These are phyloP conservation scores for Idaea biselata DNA, from an alignment of 2,888 invertebrate species.

Conservation along the genomic window DNA sequence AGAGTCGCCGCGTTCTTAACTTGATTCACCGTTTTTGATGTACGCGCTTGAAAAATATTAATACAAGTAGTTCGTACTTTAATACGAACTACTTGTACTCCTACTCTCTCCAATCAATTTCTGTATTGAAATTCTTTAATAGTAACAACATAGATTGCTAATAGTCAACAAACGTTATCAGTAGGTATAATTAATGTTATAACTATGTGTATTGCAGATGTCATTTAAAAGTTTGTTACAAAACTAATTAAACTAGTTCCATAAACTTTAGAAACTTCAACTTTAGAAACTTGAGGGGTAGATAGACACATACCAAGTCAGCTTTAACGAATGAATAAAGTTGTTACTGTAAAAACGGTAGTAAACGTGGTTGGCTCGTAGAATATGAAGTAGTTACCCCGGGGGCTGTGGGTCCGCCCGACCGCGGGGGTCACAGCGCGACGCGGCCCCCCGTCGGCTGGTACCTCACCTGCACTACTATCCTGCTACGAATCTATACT, in stretches of 20 bases:
- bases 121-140: no score
- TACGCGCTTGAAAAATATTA: no score
- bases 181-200: no score
- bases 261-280: neutral
- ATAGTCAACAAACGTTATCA: no score
- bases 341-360: neutral
- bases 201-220: no score
- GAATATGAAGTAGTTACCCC: neutral
- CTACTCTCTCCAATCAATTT: no score
- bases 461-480: constrained; percentile 7
- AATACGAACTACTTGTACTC: no score
- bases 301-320: neutral
- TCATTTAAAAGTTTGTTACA: no score
- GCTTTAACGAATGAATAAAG: neutral
- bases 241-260: neutral
- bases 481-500: neutral
- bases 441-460: constrained; percentile 20
- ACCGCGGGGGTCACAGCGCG: neutral
- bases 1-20: no score
- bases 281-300: neutral
- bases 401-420: neutral
- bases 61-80: no score
- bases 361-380: neutral
- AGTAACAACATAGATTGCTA: no score
- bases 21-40: no score